phyloP scores from a whole-genome alignment of 1,140 invertebrate species.

The Calliphora vicina region DNA sequence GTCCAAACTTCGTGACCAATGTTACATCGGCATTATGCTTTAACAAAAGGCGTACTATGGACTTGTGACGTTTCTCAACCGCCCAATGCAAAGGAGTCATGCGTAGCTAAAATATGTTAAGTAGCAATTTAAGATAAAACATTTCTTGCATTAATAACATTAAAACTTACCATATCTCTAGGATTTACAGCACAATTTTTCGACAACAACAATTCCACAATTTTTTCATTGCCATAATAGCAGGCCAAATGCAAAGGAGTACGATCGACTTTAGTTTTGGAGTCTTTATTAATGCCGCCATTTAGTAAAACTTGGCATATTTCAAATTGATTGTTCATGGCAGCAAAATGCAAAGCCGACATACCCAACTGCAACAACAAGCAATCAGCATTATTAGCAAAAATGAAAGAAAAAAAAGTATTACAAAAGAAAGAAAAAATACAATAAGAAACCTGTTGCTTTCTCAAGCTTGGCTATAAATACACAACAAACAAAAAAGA shows the following conservation, averaged over 20 bases:
- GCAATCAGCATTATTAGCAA: neutral
- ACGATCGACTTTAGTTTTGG: conserved; percentile 90
- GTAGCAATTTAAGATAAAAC: neutral
- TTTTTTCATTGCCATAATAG: conserved; percentile 82
- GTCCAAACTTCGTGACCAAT: conserved; percentile 82
- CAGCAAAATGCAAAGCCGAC: conserved; percentile 87
- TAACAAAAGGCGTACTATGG: conserved; percentile 75
- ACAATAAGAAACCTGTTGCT: conserved; percentile 30
- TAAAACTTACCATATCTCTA: conserved; percentile 79
- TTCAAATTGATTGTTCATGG: conserved; percentile 81
- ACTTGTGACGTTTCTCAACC: conserved; percentile 80
- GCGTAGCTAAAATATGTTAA: conserved; percentile 69
- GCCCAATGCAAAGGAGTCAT: conserved; percentile 97
- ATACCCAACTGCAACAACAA: conserved; percentile 76
- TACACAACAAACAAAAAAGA: neutral
- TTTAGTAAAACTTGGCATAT: conserved; percentile 83
- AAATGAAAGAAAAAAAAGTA: neutral
- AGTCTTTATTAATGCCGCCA: conserved; percentile 86
- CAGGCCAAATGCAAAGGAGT: conserved; percentile 89
- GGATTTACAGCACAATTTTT: conserved; percentile 80
- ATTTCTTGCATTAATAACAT: neutral
- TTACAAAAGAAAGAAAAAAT: neutral
- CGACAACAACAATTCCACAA: conserved; percentile 80
- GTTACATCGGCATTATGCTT: conserved; percentile 75
- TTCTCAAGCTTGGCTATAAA: neutral